phyloP scores from a whole-genome alignment of 2,888 invertebrate species.

The Protodeltote pygarga region DNA sequence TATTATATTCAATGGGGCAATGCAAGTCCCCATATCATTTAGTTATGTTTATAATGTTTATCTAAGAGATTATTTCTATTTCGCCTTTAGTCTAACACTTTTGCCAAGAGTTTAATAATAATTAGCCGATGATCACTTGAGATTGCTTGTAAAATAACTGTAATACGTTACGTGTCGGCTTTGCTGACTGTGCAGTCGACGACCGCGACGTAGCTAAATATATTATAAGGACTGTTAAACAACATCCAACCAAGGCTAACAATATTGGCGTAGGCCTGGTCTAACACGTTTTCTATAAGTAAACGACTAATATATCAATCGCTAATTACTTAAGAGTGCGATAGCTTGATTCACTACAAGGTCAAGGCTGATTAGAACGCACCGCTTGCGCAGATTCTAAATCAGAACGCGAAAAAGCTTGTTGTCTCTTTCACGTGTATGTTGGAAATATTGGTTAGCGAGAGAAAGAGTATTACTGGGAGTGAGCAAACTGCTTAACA shows the following conservation, averaged over 20 bases:
- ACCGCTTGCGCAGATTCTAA: conserved; percentile 56
- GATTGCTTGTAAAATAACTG: too few relatives aligned
- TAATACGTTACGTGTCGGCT: too few relatives aligned
- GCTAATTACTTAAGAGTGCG: conserved; percentile 65
- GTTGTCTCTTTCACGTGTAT: conserved; percentile 59
- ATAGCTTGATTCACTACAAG: conserved; percentile 74
- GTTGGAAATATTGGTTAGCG: conserved; percentile 40
- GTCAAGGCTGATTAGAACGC: conserved; percentile 76
- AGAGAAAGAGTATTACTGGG: conserved; percentile 57
- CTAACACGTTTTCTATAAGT: conserved; percentile 20
- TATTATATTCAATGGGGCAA: too few relatives aligned
- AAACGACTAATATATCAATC: conserved; percentile 48
- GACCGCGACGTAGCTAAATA: not conserved
- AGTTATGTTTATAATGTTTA: too few relatives aligned
- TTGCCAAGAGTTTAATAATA: too few relatives aligned
- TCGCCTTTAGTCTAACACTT: too few relatives aligned
- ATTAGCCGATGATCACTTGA: too few relatives aligned
- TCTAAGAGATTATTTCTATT: too few relatives aligned
- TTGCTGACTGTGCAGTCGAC: too few relatives aligned
- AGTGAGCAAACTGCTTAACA: conserved; percentile 50
- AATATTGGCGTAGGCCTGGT: conserved; percentile 14
- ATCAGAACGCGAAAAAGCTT: conserved; percentile 46
- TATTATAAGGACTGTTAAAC: not conserved
- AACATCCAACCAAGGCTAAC: conserved; percentile 5
- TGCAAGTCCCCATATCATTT: too few relatives aligned